Conservation (phyloP, 2,113 vertebrate species). For the Rhinopomastus cyanomelas region DNA sequence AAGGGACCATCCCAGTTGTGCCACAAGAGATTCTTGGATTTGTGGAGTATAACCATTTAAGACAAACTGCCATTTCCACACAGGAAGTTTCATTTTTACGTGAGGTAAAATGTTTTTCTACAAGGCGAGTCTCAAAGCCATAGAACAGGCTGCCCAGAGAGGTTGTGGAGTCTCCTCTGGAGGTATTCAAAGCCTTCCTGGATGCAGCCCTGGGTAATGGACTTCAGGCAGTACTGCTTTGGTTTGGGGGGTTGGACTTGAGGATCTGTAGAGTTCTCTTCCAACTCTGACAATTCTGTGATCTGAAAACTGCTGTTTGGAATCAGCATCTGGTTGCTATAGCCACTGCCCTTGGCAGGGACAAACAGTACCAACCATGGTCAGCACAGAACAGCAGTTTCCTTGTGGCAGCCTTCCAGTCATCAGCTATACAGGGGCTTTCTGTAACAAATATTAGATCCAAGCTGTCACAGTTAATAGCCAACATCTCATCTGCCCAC, state of each 20-base stretch:
- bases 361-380: not conserved
- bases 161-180: no score
- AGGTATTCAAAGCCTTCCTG: no score
- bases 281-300: no score
- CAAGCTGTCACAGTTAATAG: not conserved
- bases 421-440: not conserved
- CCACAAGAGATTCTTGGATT: not conserved
- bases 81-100: no score
- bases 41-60: not conserved
- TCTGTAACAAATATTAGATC: not conserved
- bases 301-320: not conserved
- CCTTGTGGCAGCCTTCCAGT: not conserved
- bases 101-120: not conserved
- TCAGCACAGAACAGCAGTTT: not conserved
- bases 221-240: no score
- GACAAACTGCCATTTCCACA: not conserved
- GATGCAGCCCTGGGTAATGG: no score
- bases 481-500: constrained; percentile 9
- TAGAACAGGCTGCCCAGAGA: no score
- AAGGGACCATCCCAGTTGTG: not conserved
- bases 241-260: no score
- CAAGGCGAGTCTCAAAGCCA: not conserved
- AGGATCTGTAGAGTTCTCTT: no score
- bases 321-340: not conserved
- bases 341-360: not conserved